Base-by-base conservation (phyloP, 2,113 vertebrate species). In the Phainopepla nitens region DNA sequence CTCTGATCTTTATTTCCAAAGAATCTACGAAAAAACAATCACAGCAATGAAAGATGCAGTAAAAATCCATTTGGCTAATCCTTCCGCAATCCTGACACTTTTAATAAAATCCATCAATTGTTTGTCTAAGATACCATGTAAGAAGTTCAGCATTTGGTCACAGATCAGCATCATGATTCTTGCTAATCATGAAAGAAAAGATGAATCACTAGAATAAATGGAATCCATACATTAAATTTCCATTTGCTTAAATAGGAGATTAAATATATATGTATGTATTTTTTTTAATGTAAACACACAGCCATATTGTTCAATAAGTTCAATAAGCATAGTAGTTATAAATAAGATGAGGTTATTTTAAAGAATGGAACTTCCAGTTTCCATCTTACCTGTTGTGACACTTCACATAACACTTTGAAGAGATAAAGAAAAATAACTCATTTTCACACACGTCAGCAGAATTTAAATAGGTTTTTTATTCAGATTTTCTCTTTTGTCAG, bases 11-110 rank as follows among this genome's bases (percentile, higher is more conserved):
- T 65, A 60, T 93, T 96, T 87, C 79, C 20, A 95, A 93, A 89
- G 53, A 93, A 89, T 62, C 7, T 8, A 69, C 86, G 13, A 87
- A 27, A 60, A 80, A 60, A 70, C 56, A 66, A 36, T 1, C 31
- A 72, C 13, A 76, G 3, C 21, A 58, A 89, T 33, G 33, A 87
- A 56, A 31, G 27, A 72, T 20, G 51, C 17, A 73, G 23, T 47
- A 80, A 95, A 97, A 90, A 82, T 72, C 41, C 47, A 61, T 82
- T 93, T 91, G 96, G 44, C 6, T 73, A 95, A 89, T 92, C 60
- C 29, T 72, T 95, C 60, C 84, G 53, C 16, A 71, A 18, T 56
- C 58, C 41, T 73, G 57, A 36, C 28, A 81, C 58, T 94, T 39
- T 71, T 93, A 91, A 81, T 86, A 91, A 89, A 96, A 94, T 7